These are phyloP conservation scores for Caenorhabditis drosophilae DNA, from an alignment of 2,888 invertebrate genomes.

Conservation along the genomic window DNA sequence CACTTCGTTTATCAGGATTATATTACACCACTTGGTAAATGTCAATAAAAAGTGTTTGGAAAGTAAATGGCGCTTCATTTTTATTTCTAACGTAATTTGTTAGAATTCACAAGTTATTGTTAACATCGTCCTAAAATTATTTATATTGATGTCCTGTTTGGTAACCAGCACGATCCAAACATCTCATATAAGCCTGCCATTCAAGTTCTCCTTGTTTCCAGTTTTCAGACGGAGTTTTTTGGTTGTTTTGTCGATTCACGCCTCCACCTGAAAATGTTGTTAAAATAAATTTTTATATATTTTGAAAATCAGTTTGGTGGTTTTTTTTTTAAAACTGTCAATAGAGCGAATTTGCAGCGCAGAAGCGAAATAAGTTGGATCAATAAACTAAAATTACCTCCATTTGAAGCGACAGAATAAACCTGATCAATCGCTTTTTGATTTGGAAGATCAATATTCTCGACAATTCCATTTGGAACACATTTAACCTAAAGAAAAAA, in stretches of 20 bases:
- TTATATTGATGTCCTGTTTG: constrained; percentile 21
- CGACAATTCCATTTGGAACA: constrained; percentile 29
- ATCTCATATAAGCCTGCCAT: constrained; percentile 73
- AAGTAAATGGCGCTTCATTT: too few relatives aligned
- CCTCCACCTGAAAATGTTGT: constrained; percentile 49
- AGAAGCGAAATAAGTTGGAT: neutral
- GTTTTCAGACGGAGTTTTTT: constrained; percentile 44
- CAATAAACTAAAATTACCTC: constrained; percentile 39
- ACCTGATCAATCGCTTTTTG: constrained; percentile 52
- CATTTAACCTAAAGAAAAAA: too few relatives aligned
- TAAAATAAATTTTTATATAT: constrained; percentile 3
- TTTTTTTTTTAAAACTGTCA: too few relatives aligned
- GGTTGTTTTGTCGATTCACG: constrained; percentile 43
- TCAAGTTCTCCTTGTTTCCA: constrained; percentile 72
- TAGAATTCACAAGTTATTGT: too few relatives aligned
- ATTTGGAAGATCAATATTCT: constrained; percentile 28
- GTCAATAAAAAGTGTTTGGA: too few relatives aligned
- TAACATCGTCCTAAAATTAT: too few relatives aligned
- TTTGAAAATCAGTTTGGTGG: constrained; percentile 1
- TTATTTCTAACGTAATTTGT: too few relatives aligned
- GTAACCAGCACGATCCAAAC: constrained; percentile 68
- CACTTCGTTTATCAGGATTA: too few relatives aligned
- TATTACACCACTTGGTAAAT: too few relatives aligned
- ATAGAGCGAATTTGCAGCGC: constrained; percentile 2
- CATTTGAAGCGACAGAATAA: constrained; percentile 50